Percentiles rank a stretch among this genome's conserved stretches.
Conservation (phyloP, 2,797 vertebrate genomes). For the Microhierax caerulescens region DNA sequence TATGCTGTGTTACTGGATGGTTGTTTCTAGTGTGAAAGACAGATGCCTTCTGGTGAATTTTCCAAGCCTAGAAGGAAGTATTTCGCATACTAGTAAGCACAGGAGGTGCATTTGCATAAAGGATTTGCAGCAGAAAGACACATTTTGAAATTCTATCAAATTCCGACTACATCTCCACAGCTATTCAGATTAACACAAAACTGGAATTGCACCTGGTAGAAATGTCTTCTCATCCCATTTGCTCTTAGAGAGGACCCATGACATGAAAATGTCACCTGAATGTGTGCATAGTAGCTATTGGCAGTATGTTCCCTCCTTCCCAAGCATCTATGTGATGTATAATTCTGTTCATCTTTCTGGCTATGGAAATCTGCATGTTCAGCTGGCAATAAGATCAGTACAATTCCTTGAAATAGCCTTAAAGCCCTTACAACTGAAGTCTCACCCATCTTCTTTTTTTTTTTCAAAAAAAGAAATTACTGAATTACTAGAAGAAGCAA, state of each 20-base stretch:
- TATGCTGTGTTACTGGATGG: background rate
- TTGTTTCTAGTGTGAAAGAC: constrained; percentile 27
- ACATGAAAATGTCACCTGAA: background rate
- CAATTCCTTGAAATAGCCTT: background rate
- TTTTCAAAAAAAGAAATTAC: background rate
- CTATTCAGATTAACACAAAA: background rate
- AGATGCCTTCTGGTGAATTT: constrained; percentile 23
- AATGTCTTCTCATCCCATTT: background rate
- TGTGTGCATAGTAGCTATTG: background rate
- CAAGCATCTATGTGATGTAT: background rate
- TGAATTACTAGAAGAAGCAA: background rate
- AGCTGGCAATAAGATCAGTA: background rate
- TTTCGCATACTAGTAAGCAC: constrained; percentile 1
- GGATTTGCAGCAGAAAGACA: constrained; percentile 40
- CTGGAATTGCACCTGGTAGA: background rate
- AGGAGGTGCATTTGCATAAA: constrained; percentile 44
- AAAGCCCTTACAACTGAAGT: background rate
- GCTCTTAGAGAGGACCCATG: background rate
- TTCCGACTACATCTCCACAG: background rate
- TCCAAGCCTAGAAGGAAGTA: background rate
- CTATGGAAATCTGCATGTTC: background rate
- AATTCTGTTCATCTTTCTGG: background rate
- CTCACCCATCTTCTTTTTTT: background rate
- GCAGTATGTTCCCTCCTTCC: background rate
- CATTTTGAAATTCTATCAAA: constrained; percentile 13